Base-by-base conservation (phyloP, 1,140 invertebrate genomes). In the Anthonomus grandis region DNA sequence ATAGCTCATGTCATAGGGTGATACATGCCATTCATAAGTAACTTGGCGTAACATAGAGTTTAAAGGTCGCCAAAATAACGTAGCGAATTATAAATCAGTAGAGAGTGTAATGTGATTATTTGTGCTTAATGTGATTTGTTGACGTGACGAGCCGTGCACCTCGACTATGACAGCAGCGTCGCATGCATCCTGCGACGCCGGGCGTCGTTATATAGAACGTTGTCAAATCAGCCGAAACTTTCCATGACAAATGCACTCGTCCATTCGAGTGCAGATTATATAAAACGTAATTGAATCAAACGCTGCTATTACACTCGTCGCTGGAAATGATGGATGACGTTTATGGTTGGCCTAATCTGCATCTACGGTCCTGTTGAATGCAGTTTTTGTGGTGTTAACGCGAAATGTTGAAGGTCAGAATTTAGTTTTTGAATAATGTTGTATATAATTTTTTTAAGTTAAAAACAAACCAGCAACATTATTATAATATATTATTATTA, bases 171-270 rank as follows among this genome's bases (percentile, higher is more conserved):
- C 67, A 67, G 69, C 59, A 55, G 58, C 51, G 53, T 62, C 59
- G 60, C 57, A 46, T 57, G 57, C 48, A 62, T 61, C 55, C 63
- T 59, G 62, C 63, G 65, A 42, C 51, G 60, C 37, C 18, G 21
- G 59, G 61, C 66, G 64, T 57, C 65, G 22, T 48, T 56, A 59
- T 56, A 45, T 23, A 12, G 4, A 15, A 45, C 68, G 54, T 68
- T 65, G 69, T 70, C 71, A 73, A 71, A 73, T 73, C 71, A 67
- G 60, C 64, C 71, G 66, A 65, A 73, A 72, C 66, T 66, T 34
- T 61, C 68, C 62, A 71, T 73, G 71, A 73, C 71, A 73, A 73
- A 73, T 72, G 71, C 71, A 73, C 70, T 72, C 66, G 59, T 59
- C 59, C 63, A 65, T 70, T 66, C 68, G 69, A 65, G 65, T 72